These are phyloP conservation scores for Lasioglossum vierecki DNA, from an alignment of 2,888 invertebrate species.

Conservation along the genomic window DNA sequence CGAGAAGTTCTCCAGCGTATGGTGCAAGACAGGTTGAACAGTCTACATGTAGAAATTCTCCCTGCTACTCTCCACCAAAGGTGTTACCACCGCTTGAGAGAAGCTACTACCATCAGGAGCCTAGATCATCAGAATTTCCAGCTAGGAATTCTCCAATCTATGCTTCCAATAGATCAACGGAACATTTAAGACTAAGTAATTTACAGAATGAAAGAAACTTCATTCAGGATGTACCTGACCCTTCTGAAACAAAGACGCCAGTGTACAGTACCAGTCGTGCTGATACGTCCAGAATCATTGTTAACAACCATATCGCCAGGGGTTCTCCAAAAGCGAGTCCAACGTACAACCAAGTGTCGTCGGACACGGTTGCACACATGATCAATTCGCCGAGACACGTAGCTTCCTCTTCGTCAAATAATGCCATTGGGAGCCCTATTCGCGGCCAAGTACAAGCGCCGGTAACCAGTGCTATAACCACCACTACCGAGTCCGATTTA, in stretches of 20 bases:
- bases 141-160: slow-evolving; percentile 76
- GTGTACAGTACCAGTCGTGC: slow-evolving; percentile 69
- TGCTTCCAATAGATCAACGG: slow-evolving; percentile 74
- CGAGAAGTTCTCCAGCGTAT: slow-evolving; percentile 78
- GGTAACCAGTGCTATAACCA: slow-evolving; percentile 79
- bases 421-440: slow-evolving; percentile 72
- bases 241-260: slow-evolving; percentile 67
- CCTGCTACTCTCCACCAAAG: slow-evolving; percentile 71
- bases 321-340: slow-evolving; percentile 84
- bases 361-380: slow-evolving; percentile 64
- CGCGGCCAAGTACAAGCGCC: slow-evolving; percentile 82
- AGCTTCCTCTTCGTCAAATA: slow-evolving; percentile 60
- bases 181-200: slow-evolving; percentile 68
- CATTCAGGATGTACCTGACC: slow-evolving; percentile 66
- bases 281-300: slow-evolving; percentile 60
- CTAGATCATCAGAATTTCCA: slow-evolving; percentile 70
- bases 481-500: slow-evolving; percentile 70
- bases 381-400: slow-evolving; percentile 70
- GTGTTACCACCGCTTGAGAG: slow-evolving; percentile 65
- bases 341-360: slow-evolving; percentile 67
- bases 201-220: slow-evolving; percentile 72
- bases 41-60: slow-evolving; percentile 71
- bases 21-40: slow-evolving; percentile 68
- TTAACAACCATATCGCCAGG: slow-evolving; percentile 84
- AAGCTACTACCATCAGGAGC: slow-evolving; percentile 71